Percentiles rank a stretch among this genome's conserved stretches.
Conservation (phyloP, 2,113 vertebrate species). For the Eclectus roratus region DNA sequence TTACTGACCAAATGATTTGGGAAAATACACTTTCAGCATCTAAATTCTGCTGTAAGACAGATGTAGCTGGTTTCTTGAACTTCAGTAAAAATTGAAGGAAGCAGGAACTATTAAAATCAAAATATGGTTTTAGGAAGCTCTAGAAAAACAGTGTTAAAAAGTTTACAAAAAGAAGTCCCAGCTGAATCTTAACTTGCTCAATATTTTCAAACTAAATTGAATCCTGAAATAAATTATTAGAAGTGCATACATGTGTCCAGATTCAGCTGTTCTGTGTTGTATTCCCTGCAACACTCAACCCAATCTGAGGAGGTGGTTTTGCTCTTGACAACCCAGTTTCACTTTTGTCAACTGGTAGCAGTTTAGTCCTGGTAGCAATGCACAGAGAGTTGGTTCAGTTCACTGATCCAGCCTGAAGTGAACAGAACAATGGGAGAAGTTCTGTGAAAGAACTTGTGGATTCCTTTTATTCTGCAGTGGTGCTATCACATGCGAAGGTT, state of each 20-base stretch:
- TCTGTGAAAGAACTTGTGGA: neutral
- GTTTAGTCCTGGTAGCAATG: neutral
- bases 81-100: neutral
- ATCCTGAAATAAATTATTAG: neutral
- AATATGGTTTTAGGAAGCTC: neutral
- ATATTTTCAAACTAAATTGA: neutral
- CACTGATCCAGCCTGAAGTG: neutral
- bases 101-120: neutral
- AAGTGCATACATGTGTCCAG: neutral
- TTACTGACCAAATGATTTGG: neutral
- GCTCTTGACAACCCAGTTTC: accelerated
- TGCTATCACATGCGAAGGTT: neutral
- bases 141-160: neutral
- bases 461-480: neutral
- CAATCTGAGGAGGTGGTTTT: neutral
- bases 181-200: neutral
- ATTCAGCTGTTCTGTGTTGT: neutral
- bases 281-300: neutral
- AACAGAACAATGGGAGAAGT: neutral
- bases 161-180: neutral
- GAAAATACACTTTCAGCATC: neutral
- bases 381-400: neutral
- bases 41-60: neutral
- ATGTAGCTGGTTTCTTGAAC: neutral
- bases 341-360: neutral